Evolutionary conservation across 23 tunicate species (phyloP).

Genomic region (Halocynthia roretzi): DNA sequence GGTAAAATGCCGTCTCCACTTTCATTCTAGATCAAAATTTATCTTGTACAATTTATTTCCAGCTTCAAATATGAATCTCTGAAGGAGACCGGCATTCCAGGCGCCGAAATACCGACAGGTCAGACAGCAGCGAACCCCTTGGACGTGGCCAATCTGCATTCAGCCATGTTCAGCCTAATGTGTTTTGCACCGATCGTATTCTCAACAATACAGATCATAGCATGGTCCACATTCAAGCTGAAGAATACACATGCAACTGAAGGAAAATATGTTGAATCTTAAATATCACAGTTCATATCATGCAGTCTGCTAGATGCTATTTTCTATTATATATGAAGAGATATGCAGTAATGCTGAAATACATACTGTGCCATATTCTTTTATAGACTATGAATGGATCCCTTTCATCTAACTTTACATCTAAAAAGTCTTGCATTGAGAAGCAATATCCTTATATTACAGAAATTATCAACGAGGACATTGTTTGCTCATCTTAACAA

Average conservation of each 20-base stretch:
- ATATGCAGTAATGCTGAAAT: no score
- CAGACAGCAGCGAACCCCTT: neutral
- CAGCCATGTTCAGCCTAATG: slow-evolving; percentile 51
- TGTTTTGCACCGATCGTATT: slow-evolving; percentile 53
- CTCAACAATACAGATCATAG: slow-evolving; percentile 49
- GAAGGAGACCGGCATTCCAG: slow-evolving; percentile 21
- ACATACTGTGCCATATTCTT: no score
- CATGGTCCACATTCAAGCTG: slow-evolving; percentile 76
- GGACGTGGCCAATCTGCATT: slow-evolving; percentile 30
- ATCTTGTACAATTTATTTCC: neutral
- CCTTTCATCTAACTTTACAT: no score
- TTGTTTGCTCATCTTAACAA: no score
- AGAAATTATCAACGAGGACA: no score
- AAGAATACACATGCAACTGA: slow-evolving; percentile 37
- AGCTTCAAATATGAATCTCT: slow-evolving; percentile 67
- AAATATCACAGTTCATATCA: neutral
- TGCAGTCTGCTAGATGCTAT: no score
- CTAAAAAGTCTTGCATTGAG: no score
- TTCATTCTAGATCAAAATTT: neutral
- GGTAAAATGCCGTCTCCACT: slow-evolving; percentile 22
- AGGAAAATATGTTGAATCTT: slow-evolving; percentile 52
- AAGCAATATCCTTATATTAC: no score
- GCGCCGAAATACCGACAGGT: slow-evolving; percentile 8
- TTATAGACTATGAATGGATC: no score
- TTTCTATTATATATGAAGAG: no score